Evolutionary conservation across 1,140 invertebrate genomes (phyloP).

Genomic region (Leptonema lineaticorne): DNA sequence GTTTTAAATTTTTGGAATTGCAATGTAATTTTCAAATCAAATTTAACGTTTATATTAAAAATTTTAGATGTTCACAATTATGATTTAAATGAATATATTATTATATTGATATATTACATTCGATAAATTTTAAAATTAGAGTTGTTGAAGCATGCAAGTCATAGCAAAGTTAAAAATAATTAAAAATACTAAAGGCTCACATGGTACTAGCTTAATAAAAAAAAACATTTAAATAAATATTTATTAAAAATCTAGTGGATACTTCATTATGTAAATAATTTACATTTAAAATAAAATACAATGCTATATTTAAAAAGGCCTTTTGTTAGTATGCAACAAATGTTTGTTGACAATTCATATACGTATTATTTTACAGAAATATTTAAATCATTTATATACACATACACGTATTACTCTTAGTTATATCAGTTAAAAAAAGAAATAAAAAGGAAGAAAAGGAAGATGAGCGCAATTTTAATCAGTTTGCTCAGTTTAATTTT

Average conservation of each 20-base stretch:
- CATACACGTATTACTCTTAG: not conserved
- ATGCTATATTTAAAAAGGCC: conserved; percentile 18
- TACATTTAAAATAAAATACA: conserved; percentile 10
- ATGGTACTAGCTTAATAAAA: conserved; percentile 8
- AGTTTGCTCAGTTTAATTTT: not conserved
- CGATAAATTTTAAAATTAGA: too few species aligned
- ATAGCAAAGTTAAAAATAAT: too few species aligned
- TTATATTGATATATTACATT: too few species aligned
- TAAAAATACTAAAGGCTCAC: conserved; percentile 1
- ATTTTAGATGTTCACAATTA: too few species aligned
- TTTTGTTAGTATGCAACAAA: conserved; percentile 10
- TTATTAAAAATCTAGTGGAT: conserved; percentile 9
- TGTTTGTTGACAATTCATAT: conserved; percentile 4
- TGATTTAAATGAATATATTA: too few species aligned
- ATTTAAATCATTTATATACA: not conserved
- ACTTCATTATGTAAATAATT: conserved; percentile 2
- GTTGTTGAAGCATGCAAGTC: not conserved
- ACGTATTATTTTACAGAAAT: not conserved
- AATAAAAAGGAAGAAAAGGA: too few species aligned
- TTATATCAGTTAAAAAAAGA: not conserved
- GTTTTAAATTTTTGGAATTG: too few species aligned
- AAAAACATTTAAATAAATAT: conserved; percentile 15
- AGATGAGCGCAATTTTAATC: not conserved
- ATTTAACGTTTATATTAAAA: too few species aligned
- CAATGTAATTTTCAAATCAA: too few species aligned